Evolutionary conservation across 2,888 invertebrate genomes (phyloP).

Genomic region (Meandrusa payeni): DNA sequence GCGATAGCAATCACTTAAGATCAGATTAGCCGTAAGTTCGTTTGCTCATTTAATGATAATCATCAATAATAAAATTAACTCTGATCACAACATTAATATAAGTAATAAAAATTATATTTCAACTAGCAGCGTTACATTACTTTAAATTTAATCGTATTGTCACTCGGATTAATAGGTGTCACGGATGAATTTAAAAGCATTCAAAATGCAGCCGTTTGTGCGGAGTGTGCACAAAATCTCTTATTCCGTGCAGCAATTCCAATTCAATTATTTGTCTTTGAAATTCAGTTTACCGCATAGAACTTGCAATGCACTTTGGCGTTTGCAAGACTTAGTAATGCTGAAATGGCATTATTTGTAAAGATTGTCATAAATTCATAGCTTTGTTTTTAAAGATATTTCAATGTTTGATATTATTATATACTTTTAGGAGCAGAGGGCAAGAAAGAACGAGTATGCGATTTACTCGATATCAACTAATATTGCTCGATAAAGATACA

Average conservation of each 20-base stretch:
- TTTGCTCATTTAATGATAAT: too few species aligned
- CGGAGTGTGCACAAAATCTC: conserved; percentile 40
- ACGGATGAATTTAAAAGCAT: conserved; percentile 18
- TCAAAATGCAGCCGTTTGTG: conserved; percentile 16
- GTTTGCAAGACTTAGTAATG: conserved; percentile 37
- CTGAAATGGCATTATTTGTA: conserved; percentile 22
- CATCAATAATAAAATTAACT: too few species aligned
- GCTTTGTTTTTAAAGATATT: background rate
- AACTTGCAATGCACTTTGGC: conserved; percentile 47
- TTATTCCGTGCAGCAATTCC: conserved; percentile 50
- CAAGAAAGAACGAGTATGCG: too few species aligned
- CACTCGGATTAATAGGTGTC: background rate
- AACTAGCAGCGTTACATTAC: background rate
- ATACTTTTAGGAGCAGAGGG: too few species aligned
- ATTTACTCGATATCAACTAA: too few species aligned
- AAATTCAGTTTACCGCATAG: conserved; percentile 50
- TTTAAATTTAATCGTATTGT: background rate
- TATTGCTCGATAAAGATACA: too few species aligned
- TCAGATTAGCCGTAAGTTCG: too few species aligned
- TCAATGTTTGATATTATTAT: conserved; percentile 4
- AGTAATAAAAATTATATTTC: too few species aligned
- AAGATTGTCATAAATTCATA: conserved; percentile 20
- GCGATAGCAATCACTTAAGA: too few species aligned
- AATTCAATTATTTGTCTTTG: conserved; percentile 61
- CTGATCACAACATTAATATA: too few species aligned